These are phyloP conservation scores for Emberiza fucata DNA, from an alignment of 2,113 vertebrate genomes.

Conservation along the genomic window DNA sequence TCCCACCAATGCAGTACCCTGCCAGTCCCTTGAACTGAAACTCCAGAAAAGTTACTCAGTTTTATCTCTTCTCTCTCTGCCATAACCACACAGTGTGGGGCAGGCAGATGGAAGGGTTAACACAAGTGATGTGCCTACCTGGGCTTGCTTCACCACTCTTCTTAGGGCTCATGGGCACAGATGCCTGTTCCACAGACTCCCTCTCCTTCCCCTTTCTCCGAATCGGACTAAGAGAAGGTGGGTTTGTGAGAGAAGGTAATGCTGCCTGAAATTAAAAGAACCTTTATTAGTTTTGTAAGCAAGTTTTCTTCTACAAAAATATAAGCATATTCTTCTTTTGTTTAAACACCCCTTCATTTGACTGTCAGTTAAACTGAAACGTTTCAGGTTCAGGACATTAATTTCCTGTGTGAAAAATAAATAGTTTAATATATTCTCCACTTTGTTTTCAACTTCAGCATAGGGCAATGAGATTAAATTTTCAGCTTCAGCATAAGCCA, in stretches of 20 bases:
- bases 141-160: constrained; percentile 83
- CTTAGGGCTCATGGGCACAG: constrained; percentile 90
- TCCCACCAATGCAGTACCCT: not conserved
- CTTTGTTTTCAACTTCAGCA: not conserved
- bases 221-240: constrained; percentile 94
- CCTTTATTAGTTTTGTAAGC: not conserved
- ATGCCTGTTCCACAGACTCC: constrained; percentile 77
- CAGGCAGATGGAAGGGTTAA: not conserved
- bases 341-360: not conserved
- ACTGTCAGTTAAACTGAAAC: not conserved
- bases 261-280: constrained; percentile 78
- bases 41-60: not conserved
- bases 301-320: not conserved
- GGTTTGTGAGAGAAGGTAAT: constrained; percentile 89
- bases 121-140: constrained; percentile 68
- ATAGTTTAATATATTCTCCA: not conserved
- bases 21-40: not conserved
- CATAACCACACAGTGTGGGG: fast-evolving
- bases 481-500: not conserved
- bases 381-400: not conserved
- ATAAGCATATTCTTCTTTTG: not conserved
- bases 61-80: not conserved
- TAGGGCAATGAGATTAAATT: not conserved
- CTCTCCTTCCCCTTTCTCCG: constrained; percentile 94
- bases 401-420: not conserved